A percentile compares a stretch with the other conserved stretches of the same genome.
Evolutionary conservation across 2,113 vertebrate species (phyloP).

Genomic region (Dolichotis patagonum): DNA sequence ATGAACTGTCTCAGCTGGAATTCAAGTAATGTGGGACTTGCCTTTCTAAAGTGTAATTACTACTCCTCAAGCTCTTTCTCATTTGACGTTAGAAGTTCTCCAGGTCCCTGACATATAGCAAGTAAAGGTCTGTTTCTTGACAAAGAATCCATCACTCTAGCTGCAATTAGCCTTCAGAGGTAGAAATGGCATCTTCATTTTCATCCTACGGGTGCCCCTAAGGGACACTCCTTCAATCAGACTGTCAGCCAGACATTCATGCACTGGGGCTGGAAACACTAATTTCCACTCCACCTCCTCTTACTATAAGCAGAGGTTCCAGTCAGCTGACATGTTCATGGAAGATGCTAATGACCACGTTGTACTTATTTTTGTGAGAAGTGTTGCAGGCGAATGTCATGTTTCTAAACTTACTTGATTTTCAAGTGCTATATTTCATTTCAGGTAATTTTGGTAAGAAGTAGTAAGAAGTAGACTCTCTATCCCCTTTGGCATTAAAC

Average conservation of each 20-base stretch:
- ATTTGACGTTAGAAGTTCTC: background rate
- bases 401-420: background rate
- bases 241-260: background rate
- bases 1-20: background rate
- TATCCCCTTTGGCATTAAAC: accelerated
- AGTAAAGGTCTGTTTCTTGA: background rate
- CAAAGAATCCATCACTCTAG: background rate
- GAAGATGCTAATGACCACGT: background rate
- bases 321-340: too few relatives aligned
- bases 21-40: background rate
- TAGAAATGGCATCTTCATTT: background rate
- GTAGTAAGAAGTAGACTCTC: accelerated
- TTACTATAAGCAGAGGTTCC: background rate
- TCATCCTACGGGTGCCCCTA: accelerated
- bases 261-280: background rate
- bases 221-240: too few relatives aligned
- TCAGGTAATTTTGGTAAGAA: background rate
- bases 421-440: background rate
- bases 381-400: background rate
- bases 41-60: background rate
- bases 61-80: background rate
- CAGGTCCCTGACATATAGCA: background rate
- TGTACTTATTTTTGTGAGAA: background rate
- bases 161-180: background rate
- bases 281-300: accelerated